Evolutionary conservation across 2,113 vertebrate genomes (phyloP).

Genomic region (Rhombomys opimus): DNA sequence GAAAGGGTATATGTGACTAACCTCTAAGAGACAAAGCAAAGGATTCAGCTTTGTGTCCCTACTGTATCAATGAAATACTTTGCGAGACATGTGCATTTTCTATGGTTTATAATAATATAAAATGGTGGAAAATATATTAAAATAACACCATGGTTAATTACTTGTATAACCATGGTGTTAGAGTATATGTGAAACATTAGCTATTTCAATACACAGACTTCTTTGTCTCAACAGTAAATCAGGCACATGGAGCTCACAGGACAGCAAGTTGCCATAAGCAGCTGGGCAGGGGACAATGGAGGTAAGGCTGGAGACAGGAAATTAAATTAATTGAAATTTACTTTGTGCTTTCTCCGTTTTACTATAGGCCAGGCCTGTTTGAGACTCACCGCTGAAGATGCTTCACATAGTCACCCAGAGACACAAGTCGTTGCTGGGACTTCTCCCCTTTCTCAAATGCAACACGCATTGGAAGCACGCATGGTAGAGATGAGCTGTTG

Average conservation of each 20-base stretch:
- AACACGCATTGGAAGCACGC: not conserved
- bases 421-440: not conserved
- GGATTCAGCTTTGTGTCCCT: not conserved
- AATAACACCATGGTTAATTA: not conserved
- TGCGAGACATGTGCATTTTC: not conserved
- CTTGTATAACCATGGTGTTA: not conserved
- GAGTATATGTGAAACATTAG: not conserved
- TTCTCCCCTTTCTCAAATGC: not conserved
- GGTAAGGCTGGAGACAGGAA: not conserved
- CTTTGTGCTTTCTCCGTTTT: not conserved
- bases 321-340: not conserved
- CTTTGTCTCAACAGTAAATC: not conserved
- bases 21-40: not conserved
- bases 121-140: not conserved
- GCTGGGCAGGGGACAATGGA: not conserved
- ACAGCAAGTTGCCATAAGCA: not conserved
- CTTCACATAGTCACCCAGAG: not conserved
- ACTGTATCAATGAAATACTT: conserved; percentile 17
- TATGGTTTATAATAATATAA: conserved; percentile 30
- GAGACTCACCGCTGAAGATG: not conserved
- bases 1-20: not conserved
- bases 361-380: not conserved
- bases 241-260: not conserved
- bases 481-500: not conserved
- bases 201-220: not conserved